phyloP scores from a whole-genome alignment of 1,140 invertebrate genomes.

The Drosophila kikkawai region DNA sequence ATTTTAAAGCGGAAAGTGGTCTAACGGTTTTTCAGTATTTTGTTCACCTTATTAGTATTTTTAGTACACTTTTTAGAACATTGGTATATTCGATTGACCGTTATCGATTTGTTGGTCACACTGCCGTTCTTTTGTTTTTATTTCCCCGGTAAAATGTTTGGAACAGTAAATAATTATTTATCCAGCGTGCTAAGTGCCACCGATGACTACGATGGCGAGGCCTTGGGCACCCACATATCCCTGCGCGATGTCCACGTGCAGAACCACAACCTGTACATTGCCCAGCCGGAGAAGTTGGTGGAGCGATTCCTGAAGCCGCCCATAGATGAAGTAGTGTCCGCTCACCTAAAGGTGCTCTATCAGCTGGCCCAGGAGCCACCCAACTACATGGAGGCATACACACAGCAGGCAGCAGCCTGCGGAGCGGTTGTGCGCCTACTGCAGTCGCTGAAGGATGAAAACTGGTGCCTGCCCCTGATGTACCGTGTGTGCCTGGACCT shows the following conservation, averaged over 20 bases:
- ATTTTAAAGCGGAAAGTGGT: too few species aligned
- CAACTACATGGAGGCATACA: constrained; percentile 92
- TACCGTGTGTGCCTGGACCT: constrained; percentile 95
- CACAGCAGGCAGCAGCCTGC: constrained; percentile 91
- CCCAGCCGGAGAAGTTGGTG: constrained; percentile 89
- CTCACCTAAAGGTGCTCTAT: constrained; percentile 89
- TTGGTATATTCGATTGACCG: neutral
- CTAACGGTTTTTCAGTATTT: too few species aligned
- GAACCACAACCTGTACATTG: constrained; percentile 89
- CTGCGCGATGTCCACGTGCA: constrained; percentile 91
- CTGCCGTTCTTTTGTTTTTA: neutral
- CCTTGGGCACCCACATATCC: constrained; percentile 89
- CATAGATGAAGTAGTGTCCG: constrained; percentile 92
- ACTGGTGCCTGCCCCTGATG: constrained; percentile 97
- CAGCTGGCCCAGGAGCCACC: constrained; percentile 81
- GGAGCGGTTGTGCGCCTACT: constrained; percentile 93
- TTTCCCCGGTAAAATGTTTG: constrained; percentile 18
- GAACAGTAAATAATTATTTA: constrained; percentile 76
- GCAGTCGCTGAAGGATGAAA: constrained; percentile 96
- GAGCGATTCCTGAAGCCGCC: constrained; percentile 90
- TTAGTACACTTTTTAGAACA: neutral
- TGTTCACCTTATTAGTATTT: neutral
- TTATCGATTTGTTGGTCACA: too few species aligned
- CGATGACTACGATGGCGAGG: constrained; percentile 72
- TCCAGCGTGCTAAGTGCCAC: constrained; percentile 62